Evolutionary conservation across 2,797 vertebrate species (phyloP).

Genomic region (Eupleurogrammus muticus): DNA sequence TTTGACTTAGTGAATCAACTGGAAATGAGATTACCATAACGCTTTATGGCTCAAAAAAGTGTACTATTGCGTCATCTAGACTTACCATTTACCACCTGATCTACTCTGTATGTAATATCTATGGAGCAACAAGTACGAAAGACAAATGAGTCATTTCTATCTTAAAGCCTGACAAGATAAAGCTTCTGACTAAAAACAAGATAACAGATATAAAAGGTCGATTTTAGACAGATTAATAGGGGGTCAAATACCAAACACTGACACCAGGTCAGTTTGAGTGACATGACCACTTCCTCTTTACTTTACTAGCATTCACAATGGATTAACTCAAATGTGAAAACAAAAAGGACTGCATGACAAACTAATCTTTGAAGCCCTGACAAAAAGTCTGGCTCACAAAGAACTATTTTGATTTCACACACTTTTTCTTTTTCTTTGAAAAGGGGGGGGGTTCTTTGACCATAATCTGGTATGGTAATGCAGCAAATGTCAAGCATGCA

Average conservation of each 20-base stretch:
- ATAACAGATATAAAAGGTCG: not conserved
- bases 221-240: not conserved
- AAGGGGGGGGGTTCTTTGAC: not conserved
- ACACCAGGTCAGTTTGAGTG: constrained; percentile 3
- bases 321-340: constrained; percentile 38
- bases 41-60: too few relatives aligned
- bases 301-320: constrained; percentile 10
- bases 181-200: constrained; percentile 7
- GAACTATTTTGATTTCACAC: not conserved
- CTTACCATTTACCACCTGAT: not conserved
- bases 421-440: not conserved
- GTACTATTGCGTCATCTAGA: too few relatives aligned
- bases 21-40: too few relatives aligned
- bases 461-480: not conserved
- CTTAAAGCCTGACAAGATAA: constrained; percentile 1
- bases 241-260: constrained; percentile 28
- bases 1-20: too few relatives aligned
- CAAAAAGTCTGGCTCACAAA: constrained; percentile 21
- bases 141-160: not conserved
- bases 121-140: too few relatives aligned
- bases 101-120: too few relatives aligned
- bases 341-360: constrained; percentile 21
- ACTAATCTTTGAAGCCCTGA: constrained; percentile 24
- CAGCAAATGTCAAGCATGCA: constrained; percentile 4
- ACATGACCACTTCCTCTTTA: constrained; percentile 13